Base-by-base conservation (phyloP, 2,113 vertebrate genomes). In the Brachyistius frenatus region DNA sequence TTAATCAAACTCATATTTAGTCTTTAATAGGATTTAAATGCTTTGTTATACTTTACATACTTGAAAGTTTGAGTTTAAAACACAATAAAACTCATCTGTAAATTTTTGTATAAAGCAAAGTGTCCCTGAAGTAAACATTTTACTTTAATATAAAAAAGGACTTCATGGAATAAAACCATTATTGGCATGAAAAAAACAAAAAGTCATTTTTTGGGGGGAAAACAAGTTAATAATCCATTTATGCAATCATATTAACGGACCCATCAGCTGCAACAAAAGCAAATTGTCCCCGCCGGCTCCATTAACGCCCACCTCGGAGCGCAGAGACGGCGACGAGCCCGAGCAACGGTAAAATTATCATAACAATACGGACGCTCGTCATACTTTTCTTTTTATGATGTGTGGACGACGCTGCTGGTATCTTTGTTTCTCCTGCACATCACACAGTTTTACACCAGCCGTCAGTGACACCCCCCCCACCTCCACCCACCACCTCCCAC, bases 301-400 rank as follows among this genome's bases (percentile, higher is more conserved):
- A 84, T 88, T 78, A 84, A 83, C 80, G 65, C 75, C 84, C 86
- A 87, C 80, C 58, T 46, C 13, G 44, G 36, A 73, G 53, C 65
- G 49, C 66, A 76, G 57, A 62, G 50, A 67, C 6, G 32, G 33
- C 4, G 23, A 81, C 56, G 37, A 81, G 76, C 57, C 58, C 47
- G 65, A 71, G 13, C 68, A 73, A 82, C 49, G 57, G 73, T 8
- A 14, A 52, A 58, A 87, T 84, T 86, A 86, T n/a, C 76, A 89
- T 76, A 57, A 89, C 85, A 90, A 83, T 53, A 14, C 5, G 3
- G 3, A 69, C 64, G 55, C 74, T 65, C 61, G 2, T 62, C 73
- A 70, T 39, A 58, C 52, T 60, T 67, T 54, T 23, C 23, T 23
- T 23, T 76, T 76, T 54, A 66, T 73, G 78, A 62, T 63, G 60